phyloP scores from a whole-genome alignment of 2,113 vertebrate genomes.

The Tachycineta bicolor region DNA sequence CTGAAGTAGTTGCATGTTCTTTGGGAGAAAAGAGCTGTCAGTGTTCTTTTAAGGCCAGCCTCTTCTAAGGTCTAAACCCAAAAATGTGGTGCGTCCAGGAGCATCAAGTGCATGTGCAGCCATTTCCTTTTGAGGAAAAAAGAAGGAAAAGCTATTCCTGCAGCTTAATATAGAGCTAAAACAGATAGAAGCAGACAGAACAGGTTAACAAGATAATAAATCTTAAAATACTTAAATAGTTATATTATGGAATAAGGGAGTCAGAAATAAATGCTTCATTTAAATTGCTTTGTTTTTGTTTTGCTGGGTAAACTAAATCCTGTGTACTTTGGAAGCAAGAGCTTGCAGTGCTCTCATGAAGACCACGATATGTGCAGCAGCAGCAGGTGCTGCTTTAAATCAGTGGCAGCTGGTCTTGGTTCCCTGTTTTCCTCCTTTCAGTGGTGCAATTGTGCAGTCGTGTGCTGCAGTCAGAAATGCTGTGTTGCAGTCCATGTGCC shows the following conservation, averaged over 20 bases:
- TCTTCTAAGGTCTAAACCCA: background rate
- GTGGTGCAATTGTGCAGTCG: background rate
- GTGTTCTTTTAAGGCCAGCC: background rate
- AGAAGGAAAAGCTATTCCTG: background rate
- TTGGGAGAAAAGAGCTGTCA: background rate
- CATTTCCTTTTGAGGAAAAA: background rate
- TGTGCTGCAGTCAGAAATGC: background rate
- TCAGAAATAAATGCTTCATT: background rate
- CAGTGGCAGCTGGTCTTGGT: accelerated
- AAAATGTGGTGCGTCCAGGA: background rate
- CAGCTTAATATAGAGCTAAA: background rate
- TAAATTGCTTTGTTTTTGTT: background rate
- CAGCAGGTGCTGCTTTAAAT: accelerated
- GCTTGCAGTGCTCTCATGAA: background rate
- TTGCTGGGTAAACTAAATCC: background rate
- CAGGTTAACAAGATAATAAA: background rate
- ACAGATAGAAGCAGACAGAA: background rate
- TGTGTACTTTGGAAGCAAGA: background rate
- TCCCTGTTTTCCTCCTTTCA: background rate
- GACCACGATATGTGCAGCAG: accelerated
- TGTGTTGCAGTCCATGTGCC: background rate
- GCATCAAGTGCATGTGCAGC: background rate
- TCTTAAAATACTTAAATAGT: background rate
- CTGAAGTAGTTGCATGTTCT: background rate
- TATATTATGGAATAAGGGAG: background rate